A percentile compares a stretch with the other conserved stretches of the same genome.
Evolutionary conservation across 1,140 invertebrate genomes (phyloP).

Genomic region (Littorina saxatilis): DNA sequence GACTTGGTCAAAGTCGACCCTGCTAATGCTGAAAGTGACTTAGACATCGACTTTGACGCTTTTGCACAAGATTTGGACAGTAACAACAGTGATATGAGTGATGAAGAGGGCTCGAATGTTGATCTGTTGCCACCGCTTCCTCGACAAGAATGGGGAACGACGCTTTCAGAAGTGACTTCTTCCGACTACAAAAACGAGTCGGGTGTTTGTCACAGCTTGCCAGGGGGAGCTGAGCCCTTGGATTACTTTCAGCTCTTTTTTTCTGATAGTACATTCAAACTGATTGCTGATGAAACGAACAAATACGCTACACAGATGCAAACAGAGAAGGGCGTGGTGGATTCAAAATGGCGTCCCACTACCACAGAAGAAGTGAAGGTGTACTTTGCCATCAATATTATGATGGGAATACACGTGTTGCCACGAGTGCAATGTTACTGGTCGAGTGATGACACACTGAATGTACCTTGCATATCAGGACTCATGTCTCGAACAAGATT

Average conservation of each 20-base stretch:
- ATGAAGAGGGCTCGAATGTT: background rate
- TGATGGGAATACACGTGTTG: constrained; percentile 19
- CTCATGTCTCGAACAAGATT: constrained; percentile 39
- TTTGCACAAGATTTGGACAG: background rate
- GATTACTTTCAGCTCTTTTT: background rate
- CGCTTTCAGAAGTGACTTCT: too few species aligned
- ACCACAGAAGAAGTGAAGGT: constrained; percentile 13
- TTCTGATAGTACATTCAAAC: background rate
- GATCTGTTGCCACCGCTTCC: background rate
- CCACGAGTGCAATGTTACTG: constrained; percentile 36
- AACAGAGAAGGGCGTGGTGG: background rate
- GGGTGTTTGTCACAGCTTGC: background rate
- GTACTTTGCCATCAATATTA: constrained; percentile 13
- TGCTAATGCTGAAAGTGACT: background rate
- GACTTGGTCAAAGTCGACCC: background rate
- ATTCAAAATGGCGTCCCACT: background rate
- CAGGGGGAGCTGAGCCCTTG: background rate
- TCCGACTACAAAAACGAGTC: background rate
- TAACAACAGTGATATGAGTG: background rate
- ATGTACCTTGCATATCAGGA: constrained; percentile 36
- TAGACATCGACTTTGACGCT: background rate
- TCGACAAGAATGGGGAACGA: background rate
- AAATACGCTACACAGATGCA: background rate
- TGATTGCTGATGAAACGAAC: background rate
- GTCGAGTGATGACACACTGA: constrained; percentile 38